Conservation (phyloP, 2,888 invertebrate species). For the Ctena decussata region DNA sequence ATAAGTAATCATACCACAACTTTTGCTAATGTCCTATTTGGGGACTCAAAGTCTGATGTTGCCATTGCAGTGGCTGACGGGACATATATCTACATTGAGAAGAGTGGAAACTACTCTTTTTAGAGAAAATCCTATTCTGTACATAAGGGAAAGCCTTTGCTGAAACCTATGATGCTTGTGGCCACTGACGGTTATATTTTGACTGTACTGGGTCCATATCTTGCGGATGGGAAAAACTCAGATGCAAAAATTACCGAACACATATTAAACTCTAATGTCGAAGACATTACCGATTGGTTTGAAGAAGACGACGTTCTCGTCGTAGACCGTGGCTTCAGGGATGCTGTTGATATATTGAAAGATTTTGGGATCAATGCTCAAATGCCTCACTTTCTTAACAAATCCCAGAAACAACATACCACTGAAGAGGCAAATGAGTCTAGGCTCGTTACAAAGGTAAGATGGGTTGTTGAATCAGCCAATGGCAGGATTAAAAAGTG, state of each 20-base stretch:
- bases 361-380: conserved; percentile 52
- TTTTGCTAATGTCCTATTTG: conserved; percentile 48
- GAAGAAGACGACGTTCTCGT: conserved; percentile 48
- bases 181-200: conserved; percentile 54
- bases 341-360: conserved; percentile 31
- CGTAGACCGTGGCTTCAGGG: conserved; percentile 60
- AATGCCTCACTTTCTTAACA: conserved; percentile 43
- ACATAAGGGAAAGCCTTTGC: conserved; percentile 53
- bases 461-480: conserved; percentile 19
- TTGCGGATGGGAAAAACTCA: conserved; percentile 49
- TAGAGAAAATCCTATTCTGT: conserved; percentile 44
- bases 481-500: conserved; percentile 34
- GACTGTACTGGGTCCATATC: conserved; percentile 52
- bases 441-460: conserved; percentile 45
- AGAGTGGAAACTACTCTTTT: conserved; percentile 49
- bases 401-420: conserved; percentile 48
- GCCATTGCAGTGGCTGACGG: conserved; percentile 56
- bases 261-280: conserved; percentile 42
- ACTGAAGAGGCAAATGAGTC: conserved; percentile 51
- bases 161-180: conserved; percentile 61
- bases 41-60: conserved; percentile 1
- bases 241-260: conserved; percentile 62
- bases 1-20: conserved; percentile 50
- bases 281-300: conserved; percentile 37
- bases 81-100: conserved; percentile 59